Base-by-base conservation (phyloP, 1,140 invertebrate genomes). In the Macrosteles quadrilineatus region DNA sequence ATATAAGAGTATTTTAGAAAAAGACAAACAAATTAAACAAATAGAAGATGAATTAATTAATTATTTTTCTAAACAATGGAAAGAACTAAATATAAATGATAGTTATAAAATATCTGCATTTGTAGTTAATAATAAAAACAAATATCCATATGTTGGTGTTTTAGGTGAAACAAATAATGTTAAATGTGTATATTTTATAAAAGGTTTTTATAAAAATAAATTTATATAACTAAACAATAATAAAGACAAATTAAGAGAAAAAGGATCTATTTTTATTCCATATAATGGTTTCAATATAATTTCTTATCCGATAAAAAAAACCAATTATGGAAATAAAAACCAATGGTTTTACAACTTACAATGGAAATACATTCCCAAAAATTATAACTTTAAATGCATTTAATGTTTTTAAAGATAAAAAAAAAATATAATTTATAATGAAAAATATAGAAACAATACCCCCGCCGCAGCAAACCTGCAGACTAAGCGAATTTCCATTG, bases 61-160 rank as follows among this genome's bases (percentile, higher is more conserved):
- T 65, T 31, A 40, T 40, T 67, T 50, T 50, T 45, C 25, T 12
- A 47, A 12, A 25, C 32, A 25, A 25, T 67, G 65, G 40, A 67
- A 67, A 27, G 36, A 67, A 45, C 47, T 67, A n/a, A 23, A 67
- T 27, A 17, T 25, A 67, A 47, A 30, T 11, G 65, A 23, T 21
- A 40, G 9, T 43, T 53, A 67, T 43, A 67, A 50, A 32, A 50
- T 67, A 45, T 21, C 36, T 67, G 32, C 65, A 50, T 67, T 67
- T 67, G 19, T 40, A 12, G 65, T 53, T 19, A 67, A 67, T 21
- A 50, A 53, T 66, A 36, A 47, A 50, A 43, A 21, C 25, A 19
- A 30, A 50, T 67, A 45, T 53, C 50, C 40, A 53, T 67, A 53
- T 67, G 65, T 47, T 67, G 40, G 65, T 25, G 43, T 67, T 25